Evolutionary conservation across 2,888 invertebrate genomes (phyloP), one percentile per base, ranked within the genome.

Genomic region (Uropetala carovei): DNA sequence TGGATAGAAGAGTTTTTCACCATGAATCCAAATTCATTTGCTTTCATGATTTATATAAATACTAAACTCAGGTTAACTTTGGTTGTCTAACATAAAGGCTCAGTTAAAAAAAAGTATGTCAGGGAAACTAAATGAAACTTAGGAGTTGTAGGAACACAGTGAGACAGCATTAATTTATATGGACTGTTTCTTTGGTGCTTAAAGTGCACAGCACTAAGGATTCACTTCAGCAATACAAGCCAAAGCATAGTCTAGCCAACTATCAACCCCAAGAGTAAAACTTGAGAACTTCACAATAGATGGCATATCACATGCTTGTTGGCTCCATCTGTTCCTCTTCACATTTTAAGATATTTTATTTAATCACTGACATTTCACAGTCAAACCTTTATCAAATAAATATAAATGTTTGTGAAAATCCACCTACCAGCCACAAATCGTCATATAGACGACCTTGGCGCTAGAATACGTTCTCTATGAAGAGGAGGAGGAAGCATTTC

Each of bases 401-500:
- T 56, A 43, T 68, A 89, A 89, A 89, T 64, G 64, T 89, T 89
- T 18, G 89, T 68, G 89, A 89, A 89, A 64, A 89, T 89, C 89
- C 64, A 64, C 89, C 89, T 89, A 89, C 64, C 68, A 30, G 89
- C 89, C 89, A 64, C 64, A 43, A 68, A 64, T 89, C 89, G 89
- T 89, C 89, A 89, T 89, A 89, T 89, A 64, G 89, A 89, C 89
- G 89, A 89, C 56, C 89, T 64, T 14, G 89, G 89, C n/a, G 64
- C 89, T 68, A 89, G 64, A 43, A 43, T 64, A 64, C 89, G 89
- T 89, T 89, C 89, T 43, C n/a, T 64, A 64, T 64, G 64, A 43
- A 89, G 68, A 5, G 89, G 64, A 18, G 83, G 56, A 3, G 22
- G 57, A 11, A n/a, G 27, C 64, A 30, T 58, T n/a, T 68, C 64